Conservation (phyloP, 1,140 invertebrate species). For the Popillia japonica region DNA sequence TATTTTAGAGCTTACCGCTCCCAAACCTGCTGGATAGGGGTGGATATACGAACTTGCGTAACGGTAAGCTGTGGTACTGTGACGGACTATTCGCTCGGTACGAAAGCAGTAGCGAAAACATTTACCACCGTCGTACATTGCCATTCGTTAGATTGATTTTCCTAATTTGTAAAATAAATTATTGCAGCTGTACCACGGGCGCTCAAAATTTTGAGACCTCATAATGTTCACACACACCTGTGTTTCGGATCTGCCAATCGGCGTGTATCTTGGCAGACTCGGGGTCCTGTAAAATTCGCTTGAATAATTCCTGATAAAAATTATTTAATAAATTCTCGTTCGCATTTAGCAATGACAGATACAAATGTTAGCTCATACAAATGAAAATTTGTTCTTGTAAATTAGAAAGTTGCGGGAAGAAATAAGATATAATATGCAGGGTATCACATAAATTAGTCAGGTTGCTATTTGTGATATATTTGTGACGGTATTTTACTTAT, state of each 20-base stretch:
- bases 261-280: neutral
- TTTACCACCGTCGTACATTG: slow-evolving; percentile 32
- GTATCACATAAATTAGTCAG: too few species aligned
- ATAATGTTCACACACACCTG: slow-evolving; percentile 33
- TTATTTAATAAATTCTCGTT: neutral
- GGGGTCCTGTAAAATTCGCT: neutral
- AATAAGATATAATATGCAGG: neutral
- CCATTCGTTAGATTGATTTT: slow-evolving; percentile 49
- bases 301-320: neutral
- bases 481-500: too few species aligned
- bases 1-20: slow-evolving; percentile 47
- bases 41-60: slow-evolving; percentile 37
- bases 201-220: slow-evolving; percentile 31
- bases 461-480: too few species aligned
- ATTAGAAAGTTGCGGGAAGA: neutral
- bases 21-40: slow-evolving; percentile 18
- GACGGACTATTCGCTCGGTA: neutral
- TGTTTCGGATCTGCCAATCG: slow-evolving; percentile 5
- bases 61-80: neutral
- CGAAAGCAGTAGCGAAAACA: slow-evolving; percentile 13
- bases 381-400: neutral
- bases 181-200: slow-evolving; percentile 47
- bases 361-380: neutral
- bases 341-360: slow-evolving; percentile 2
- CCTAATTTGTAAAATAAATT: slow-evolving; percentile 54